Percentiles rank a stretch among this genome's conserved stretches.
phyloP scores from a whole-genome alignment of 2,797 vertebrate genomes.

The Microctenopoma steveboyesi region DNA sequence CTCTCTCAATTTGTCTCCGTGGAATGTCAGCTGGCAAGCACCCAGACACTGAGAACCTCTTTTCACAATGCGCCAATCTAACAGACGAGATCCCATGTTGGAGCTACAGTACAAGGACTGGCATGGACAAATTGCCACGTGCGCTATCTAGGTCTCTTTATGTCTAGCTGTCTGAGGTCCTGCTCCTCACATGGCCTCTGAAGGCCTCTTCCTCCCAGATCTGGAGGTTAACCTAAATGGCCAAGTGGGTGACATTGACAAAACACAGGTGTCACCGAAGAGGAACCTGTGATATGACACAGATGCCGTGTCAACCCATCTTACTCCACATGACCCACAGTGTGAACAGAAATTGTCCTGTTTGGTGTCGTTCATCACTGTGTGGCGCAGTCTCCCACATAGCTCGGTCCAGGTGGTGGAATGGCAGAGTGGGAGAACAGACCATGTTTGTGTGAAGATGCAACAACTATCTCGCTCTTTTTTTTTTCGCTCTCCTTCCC shows the following conservation, averaged over 20 bases:
- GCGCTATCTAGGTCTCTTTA: slow-evolving; percentile 80
- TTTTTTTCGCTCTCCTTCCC: slow-evolving; percentile 56
- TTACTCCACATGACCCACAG: slow-evolving; percentile 65
- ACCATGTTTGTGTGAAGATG: slow-evolving; percentile 84
- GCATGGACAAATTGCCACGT: slow-evolving; percentile 79
- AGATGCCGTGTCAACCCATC: slow-evolving; percentile 72
- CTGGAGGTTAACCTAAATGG: slow-evolving; percentile 75
- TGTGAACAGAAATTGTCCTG: slow-evolving; percentile 77
- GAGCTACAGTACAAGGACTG: slow-evolving; percentile 75
- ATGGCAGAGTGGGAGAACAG: slow-evolving; percentile 83
- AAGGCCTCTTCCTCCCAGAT: slow-evolving; percentile 74
- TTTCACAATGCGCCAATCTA: slow-evolving; percentile 82
- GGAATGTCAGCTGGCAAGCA: slow-evolving; percentile 86
- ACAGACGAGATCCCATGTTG: slow-evolving; percentile 80
- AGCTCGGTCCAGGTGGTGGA: slow-evolving; percentile 81
- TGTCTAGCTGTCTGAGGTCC: slow-evolving; percentile 74
- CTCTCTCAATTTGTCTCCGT: slow-evolving; percentile 84
- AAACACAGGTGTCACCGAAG: slow-evolving; percentile 76
- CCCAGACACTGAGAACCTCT: slow-evolving; percentile 82
- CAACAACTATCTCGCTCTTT: slow-evolving; percentile 78
- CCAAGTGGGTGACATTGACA: slow-evolving; percentile 78
- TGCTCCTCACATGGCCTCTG: slow-evolving; percentile 56
- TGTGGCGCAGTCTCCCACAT: slow-evolving; percentile 75
- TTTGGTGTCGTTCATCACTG: slow-evolving; percentile 76
- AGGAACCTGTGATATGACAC: slow-evolving; percentile 76